Evolutionary conservation across 2,113 vertebrate genomes (phyloP).

Genomic region (Tragelaphus strepsiceros): DNA sequence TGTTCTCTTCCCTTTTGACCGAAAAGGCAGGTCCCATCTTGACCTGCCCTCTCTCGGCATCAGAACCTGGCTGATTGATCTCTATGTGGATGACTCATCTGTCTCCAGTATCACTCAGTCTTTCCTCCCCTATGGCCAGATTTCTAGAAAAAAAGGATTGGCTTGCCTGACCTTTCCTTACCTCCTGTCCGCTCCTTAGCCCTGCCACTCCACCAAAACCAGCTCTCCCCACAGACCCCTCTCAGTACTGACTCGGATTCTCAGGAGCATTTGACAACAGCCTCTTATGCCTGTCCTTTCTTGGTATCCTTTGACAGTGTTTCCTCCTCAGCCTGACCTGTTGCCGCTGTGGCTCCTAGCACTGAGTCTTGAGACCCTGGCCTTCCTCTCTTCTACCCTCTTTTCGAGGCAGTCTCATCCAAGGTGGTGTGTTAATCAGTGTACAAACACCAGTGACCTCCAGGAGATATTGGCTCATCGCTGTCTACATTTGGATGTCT

Average conservation of each 20-base stretch:
- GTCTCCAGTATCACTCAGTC: neutral
- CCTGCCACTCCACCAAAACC: neutral
- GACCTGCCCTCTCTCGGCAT: neutral
- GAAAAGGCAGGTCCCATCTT: neutral
- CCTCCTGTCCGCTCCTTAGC: neutral
- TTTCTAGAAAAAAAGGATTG: neutral
- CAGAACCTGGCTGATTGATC: neutral
- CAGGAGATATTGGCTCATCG: neutral
- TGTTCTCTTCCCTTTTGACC: neutral
- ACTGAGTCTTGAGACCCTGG: neutral
- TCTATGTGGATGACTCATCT: neutral
- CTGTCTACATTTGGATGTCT: neutral
- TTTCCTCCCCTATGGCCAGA: neutral
- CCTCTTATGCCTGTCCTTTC: neutral
- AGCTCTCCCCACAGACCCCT: neutral
- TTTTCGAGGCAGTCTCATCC: neutral
- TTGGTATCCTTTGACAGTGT: neutral
- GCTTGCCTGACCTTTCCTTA: neutral
- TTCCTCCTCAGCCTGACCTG: neutral
- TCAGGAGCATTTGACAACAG: neutral
- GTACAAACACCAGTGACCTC: neutral
- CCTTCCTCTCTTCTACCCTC: neutral
- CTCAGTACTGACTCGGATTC: neutral
- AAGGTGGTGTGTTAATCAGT: neutral
- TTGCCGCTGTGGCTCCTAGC: neutral